Base-by-base conservation (phyloP, 2,888 invertebrate genomes). In the Drosophila nigricruria region DNA sequence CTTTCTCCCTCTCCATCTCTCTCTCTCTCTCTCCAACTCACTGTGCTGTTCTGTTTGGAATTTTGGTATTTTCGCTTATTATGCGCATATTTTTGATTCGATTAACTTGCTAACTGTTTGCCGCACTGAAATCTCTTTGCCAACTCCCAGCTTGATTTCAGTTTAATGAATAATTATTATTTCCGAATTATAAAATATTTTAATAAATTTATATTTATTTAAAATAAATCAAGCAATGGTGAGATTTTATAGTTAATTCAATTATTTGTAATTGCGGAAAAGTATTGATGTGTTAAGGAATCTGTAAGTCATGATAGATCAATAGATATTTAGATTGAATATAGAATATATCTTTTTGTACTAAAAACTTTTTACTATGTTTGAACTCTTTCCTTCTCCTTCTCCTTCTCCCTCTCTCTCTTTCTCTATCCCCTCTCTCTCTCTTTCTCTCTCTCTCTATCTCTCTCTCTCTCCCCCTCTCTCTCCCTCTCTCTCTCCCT, bases 81-180 rank as follows among this genome's bases (percentile, higher is more conserved):
- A 67, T 54, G 71, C 45, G 45, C 14, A 58, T n/a, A 43, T 36
- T 45, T 62, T 62, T 36, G 27, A 36, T 58, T 63, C 70, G 62
- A 79, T 79, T 73, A 70, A 73, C 56, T 71, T 53, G 18, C 52
- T 60, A 68, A 53, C 65, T 66, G 61, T 50, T 65, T 53, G 36
- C 50, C 64, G 76, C 62, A 81, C 65, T 76, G 16, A 54, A 65
- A 65, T 82, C 34, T 36, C 34, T 16, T 20, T 34, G 10, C 3
- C 34, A 18, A 36, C 32, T 34, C n/a, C 12, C 16, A 5, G 16
- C 3, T 45, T 36, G 20, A 36, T 50, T 43, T 27, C 25, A 12
- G 12, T 4, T 12, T 20, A 34, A 18, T 10, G 25, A 25, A 16
- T 30, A 34, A 45, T 49, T 49, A 34, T 25, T n/a, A n/a, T 6